Percentiles rank a stretch among this genome's conserved stretches.
These are phyloP conservation scores for Delia radicum DNA, from an alignment of 1,140 invertebrate species.

Conservation along the genomic window DNA sequence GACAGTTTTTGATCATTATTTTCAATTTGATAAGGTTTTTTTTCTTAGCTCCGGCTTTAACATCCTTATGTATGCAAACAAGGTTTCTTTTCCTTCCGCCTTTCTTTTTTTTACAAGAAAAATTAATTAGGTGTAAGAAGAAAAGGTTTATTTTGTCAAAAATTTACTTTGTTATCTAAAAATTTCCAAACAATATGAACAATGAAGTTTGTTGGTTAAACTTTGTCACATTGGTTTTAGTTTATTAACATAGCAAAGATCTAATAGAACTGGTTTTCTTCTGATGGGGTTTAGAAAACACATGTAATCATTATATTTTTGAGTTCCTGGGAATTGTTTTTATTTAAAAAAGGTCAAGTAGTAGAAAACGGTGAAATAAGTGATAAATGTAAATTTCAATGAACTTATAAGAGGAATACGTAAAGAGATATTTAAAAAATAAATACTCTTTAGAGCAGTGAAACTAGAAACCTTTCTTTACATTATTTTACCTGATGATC, in stretches of 20 bases:
- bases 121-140: slow-evolving; percentile 1
- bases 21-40: neutral
- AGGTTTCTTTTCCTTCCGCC: neutral
- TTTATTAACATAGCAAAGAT: neutral
- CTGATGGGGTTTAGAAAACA: neutral
- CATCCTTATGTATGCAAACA: slow-evolving; percentile 15
- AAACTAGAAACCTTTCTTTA: too few relatives aligned
- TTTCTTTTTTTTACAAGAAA: neutral
- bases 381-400: neutral
- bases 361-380: neutral
- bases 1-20: neutral
- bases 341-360: slow-evolving; percentile 13
- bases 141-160: neutral
- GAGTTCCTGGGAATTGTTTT: too few relatives aligned
- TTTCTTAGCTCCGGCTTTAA: neutral
- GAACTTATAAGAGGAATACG: neutral
- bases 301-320: slow-evolving; percentile 14
- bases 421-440: too few relatives aligned
- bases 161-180: neutral
- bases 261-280: neutral
- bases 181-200: neutral
- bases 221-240: slow-evolving; percentile 7
- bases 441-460: too few relatives aligned
- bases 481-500: too few relatives aligned
- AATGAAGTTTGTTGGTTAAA: slow-evolving; percentile 12